phyloP scores from a whole-genome alignment of 23 tunicate genomes.

The Ascidia mentula region DNA sequence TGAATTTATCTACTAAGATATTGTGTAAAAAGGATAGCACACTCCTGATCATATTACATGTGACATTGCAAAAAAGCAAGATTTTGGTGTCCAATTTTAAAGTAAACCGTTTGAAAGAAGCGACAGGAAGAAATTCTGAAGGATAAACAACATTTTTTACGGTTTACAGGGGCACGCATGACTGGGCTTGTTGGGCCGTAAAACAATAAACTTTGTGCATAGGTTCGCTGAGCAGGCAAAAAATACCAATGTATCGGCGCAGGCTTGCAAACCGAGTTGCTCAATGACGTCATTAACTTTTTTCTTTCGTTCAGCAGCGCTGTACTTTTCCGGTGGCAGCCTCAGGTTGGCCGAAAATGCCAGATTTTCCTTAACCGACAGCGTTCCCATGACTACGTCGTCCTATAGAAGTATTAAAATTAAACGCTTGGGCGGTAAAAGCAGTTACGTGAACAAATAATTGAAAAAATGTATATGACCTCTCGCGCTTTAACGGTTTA shows the following conservation, averaged over 20 bases:
- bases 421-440: background rate
- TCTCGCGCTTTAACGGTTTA: background rate
- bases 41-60: too few species aligned
- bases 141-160: too few species aligned
- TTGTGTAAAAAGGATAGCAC: too few species aligned
- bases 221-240: too few species aligned
- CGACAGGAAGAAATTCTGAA: too few species aligned
- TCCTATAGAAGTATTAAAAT: conserved; percentile 25
- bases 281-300: conserved; percentile 68
- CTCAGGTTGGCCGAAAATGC: conserved; percentile 77
- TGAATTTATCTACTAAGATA: too few species aligned
- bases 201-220: too few species aligned
- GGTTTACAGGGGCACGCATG: too few species aligned
- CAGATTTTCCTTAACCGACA: conserved; percentile 65
- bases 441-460: background rate
- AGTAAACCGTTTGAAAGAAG: too few species aligned
- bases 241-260: conserved; percentile 73
- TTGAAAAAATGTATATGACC: background rate
- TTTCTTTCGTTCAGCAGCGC: conserved; percentile 26
- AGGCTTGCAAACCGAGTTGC: conserved; percentile 75
- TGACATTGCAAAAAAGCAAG: too few species aligned
- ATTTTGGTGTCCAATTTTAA: too few species aligned
- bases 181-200: too few species aligned
- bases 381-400: conserved; percentile 84
- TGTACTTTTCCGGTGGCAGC: conserved; percentile 30